Evolutionary conservation across 2,113 vertebrate genomes (phyloP).

Genomic region (Oreochromis spilurus): DNA sequence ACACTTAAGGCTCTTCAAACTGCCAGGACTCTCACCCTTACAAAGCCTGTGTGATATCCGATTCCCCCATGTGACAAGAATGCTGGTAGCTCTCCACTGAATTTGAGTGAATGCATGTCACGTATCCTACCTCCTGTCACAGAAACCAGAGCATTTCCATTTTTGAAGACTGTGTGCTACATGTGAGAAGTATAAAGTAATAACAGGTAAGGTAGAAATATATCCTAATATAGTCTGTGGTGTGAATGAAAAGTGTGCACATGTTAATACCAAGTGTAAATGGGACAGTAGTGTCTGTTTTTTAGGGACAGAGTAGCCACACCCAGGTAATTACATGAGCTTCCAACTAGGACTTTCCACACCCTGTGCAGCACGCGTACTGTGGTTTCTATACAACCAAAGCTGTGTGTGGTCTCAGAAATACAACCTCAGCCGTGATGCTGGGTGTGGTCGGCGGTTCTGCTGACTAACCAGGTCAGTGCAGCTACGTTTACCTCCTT

Average conservation of each 20-base stretch:
- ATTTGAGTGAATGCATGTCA: neutral
- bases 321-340: neutral
- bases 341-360: neutral
- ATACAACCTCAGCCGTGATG: neutral
- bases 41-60: neutral
- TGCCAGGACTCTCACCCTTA: neutral
- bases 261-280: neutral
- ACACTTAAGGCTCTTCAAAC: neutral
- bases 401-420: neutral
- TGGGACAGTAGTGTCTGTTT: neutral
- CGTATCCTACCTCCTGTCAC: neutral
- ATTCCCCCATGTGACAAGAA: neutral
- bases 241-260: neutral
- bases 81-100: neutral
- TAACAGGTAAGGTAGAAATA: neutral
- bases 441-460: neutral
- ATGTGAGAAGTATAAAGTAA: neutral
- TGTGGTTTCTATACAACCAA: neutral
- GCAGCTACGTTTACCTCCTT: neutral
- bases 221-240: neutral
- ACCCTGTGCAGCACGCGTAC: neutral
- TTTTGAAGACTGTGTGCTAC: neutral
- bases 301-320: neutral
- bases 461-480: neutral
- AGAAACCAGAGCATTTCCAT: neutral